Evolutionary conservation across 2,113 vertebrate genomes (phyloP).

Genomic region (Phocoena phocoena): DNA sequence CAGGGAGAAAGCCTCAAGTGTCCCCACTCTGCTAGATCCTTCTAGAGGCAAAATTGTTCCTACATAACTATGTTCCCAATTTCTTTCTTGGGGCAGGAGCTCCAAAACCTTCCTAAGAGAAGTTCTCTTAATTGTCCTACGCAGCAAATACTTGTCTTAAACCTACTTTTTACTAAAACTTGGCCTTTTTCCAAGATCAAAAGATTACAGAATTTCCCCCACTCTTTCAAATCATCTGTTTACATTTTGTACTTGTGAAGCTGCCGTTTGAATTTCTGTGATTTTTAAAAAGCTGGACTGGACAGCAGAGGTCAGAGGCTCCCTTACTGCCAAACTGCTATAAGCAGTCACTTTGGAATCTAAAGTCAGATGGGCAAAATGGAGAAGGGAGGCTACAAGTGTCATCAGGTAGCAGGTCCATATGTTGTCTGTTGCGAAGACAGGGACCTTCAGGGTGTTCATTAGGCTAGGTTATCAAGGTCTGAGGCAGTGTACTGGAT

Average conservation of each 20-base stretch:
- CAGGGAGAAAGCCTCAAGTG: not conserved
- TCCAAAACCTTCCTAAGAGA: not conserved
- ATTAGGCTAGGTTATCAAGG: not conserved
- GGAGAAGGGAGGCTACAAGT: not conserved
- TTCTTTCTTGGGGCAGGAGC: not conserved
- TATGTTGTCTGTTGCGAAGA: not conserved
- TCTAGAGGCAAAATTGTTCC: not conserved
- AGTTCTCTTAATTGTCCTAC: not conserved
- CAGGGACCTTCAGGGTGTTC: not conserved
- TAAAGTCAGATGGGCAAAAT: not conserved
- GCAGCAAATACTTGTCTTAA: not conserved
- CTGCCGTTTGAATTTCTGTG: not conserved
- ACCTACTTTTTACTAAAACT: constrained; percentile 5
- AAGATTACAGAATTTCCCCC: not conserved
- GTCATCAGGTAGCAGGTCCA: not conserved
- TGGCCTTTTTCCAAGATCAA: not conserved
- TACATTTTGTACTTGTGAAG: not conserved
- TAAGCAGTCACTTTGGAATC: not conserved
- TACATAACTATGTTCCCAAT: not conserved
- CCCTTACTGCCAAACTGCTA: not conserved
- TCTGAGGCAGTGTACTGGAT: no score
- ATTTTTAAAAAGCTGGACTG: constrained; percentile 42
- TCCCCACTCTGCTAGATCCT: not conserved
- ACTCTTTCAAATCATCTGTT: not conserved
- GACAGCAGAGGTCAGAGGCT: not conserved